phyloP scores from a whole-genome alignment of 2,113 vertebrate species.

The Neodon shergylaensis region DNA sequence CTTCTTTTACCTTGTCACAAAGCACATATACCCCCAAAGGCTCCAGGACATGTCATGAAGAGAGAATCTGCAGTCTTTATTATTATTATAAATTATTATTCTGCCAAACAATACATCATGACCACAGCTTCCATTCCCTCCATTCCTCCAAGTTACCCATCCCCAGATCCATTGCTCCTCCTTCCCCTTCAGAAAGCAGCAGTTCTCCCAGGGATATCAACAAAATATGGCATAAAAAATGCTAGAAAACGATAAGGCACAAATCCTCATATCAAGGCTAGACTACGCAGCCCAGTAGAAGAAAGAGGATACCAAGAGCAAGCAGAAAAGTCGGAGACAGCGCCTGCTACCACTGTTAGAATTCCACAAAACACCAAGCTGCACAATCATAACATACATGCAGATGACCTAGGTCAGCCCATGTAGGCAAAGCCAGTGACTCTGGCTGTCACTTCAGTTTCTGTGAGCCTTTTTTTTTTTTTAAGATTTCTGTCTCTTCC shows the following conservation, averaged over 20 bases:
- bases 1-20: too few relatives aligned
- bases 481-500: too few relatives aligned
- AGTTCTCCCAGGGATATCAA: background rate
- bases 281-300: background rate
- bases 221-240: background rate
- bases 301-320: background rate
- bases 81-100: background rate
- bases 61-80: background rate
- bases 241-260: background rate
- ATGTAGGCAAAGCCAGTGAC: background rate
- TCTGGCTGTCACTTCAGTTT: background rate
- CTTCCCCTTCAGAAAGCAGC: background rate
- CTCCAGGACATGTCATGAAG: background rate
- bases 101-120: background rate
- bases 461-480: background rate
- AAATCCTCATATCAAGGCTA: background rate
- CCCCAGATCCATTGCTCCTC: background rate
- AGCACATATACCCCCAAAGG: accelerated
- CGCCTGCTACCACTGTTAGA: too few relatives aligned
- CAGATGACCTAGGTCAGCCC: background rate
- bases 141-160: background rate
- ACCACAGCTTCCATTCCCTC: background rate
- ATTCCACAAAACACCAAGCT: background rate
- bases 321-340: background rate
- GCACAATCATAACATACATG: background rate